A percentile compares a stretch with the other conserved stretches of the same genome.
Conservation (phyloP, 2,797 vertebrate genomes). For the Phrynocephalus vlangalii region DNA sequence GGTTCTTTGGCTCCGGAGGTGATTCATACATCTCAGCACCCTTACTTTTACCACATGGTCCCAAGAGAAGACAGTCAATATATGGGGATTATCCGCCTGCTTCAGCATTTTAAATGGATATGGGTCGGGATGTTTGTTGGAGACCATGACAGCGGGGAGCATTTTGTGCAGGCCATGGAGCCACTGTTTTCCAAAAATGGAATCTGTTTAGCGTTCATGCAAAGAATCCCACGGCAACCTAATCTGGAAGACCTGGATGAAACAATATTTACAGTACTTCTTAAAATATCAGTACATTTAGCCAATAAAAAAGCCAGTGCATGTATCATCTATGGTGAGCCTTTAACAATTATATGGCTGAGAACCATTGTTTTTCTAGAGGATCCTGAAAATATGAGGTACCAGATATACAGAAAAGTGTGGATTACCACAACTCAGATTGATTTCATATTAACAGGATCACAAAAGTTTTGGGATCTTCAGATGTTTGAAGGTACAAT, state of each 20-base stretch:
- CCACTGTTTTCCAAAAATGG: not conserved
- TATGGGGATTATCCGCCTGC: not conserved
- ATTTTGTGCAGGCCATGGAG: not conserved
- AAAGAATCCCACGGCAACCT: not conserved
- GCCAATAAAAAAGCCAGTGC: not conserved
- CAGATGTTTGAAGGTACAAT: not conserved
- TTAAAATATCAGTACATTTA: not conserved
- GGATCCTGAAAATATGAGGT: not conserved
- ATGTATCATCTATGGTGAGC: not conserved
- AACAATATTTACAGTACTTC: not conserved
- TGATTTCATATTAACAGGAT: not conserved
- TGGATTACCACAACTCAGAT: not conserved
- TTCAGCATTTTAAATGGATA: not conserved
- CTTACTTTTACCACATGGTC: not conserved
- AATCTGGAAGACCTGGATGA: fast-evolving
- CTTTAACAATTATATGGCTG: not conserved
- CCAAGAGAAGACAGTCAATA: not conserved
- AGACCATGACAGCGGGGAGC: not conserved
- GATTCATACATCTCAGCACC: not conserved
- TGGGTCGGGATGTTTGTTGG: not conserved
- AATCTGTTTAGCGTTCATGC: not conserved
- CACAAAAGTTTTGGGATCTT: not conserved
- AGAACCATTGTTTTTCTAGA: not conserved
- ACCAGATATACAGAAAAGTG: not conserved
- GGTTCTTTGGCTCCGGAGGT: not conserved